Base-by-base conservation (phyloP, 2,113 vertebrate genomes). In the Prochilodus magdalenae region DNA sequence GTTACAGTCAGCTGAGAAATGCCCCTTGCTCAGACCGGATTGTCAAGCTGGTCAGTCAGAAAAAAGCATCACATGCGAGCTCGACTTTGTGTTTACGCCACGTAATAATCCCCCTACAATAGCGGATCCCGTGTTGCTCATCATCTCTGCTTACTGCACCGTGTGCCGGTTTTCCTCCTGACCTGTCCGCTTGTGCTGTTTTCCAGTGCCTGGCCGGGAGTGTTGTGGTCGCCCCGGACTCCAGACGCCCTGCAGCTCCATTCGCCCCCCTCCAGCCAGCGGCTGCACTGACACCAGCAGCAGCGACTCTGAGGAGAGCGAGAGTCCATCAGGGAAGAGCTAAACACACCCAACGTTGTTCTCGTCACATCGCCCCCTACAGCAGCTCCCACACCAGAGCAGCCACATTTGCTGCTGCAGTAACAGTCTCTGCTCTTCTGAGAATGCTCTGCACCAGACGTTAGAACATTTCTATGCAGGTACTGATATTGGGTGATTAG, bases 171-270 rank as follows among this genome's bases (percentile, higher is more conserved):
- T 40, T 13, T 30, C 49, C 26, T 12, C 26, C 24, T 53, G 16
- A 29, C 15, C 0, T 78, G 22, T 59, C 7, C 57, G 5, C n/a
- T 59, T 10, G 0, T 26, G 57, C 24, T 60, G 24, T 47, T 5
- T 77, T 63, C 44, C 15, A 93, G 93, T 95, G 30, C 92, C 93
- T 26, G 60, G 53, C 60, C 69, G 84, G 36, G 89, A 92, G 20
- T 62, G 85, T 67, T 86, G 84, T 40, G 84, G 88, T 0, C 84
- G 83, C 1, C 77, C 87, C 87, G 91, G 88, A 91, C 87, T 75
- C 70, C 87, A 1, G 79, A 71, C 36, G 84, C 79, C 66, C 57
- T 76, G 36, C 51, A 84, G 83, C 63, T 75, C 90, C 0, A 70
- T 73, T 15, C 44, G 55, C 12, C 18, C 77, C 16, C 75, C 70